Percentiles rank a stretch among this genome's conserved stretches.
These are phyloP conservation scores for Ammodytes dubius DNA, from an alignment of 2,113 vertebrate species.

Conservation along the genomic window DNA sequence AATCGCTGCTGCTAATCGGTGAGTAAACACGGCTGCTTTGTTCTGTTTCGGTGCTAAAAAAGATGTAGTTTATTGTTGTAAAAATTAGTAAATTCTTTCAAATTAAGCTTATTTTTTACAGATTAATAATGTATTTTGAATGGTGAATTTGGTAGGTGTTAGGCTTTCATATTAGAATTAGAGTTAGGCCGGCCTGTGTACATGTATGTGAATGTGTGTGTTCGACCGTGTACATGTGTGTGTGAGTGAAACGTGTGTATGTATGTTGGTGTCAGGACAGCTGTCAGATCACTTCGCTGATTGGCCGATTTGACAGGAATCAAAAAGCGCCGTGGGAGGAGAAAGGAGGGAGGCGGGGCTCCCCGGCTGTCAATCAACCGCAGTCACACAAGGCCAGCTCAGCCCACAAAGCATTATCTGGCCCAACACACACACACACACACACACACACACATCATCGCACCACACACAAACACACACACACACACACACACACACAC, in stretches of 20 bases:
- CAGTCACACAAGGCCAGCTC: slow-evolving; percentile 68
- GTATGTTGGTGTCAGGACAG: slow-evolving; percentile 44
- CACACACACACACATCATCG: slow-evolving; percentile 46
- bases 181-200: slow-evolving; percentile 6
- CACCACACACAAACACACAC: too few species aligned
- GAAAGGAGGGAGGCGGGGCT: slow-evolving; percentile 77
- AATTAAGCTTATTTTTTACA: neutral
- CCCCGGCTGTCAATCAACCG: slow-evolving; percentile 89
- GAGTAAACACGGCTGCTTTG: slow-evolving; percentile 77
- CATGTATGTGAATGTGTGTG: slow-evolving; percentile 15
- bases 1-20: slow-evolving; percentile 83
- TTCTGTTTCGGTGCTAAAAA: slow-evolving; percentile 1
- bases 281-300: slow-evolving; percentile 85
- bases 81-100: neutral
- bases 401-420: slow-evolving; percentile 82
- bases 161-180: neutral
- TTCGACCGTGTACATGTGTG: slow-evolving; percentile 48
- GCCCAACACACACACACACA: slow-evolving; percentile 41
- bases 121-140: neutral
- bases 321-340: slow-evolving; percentile 82
- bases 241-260: slow-evolving; percentile 2
- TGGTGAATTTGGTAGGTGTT: neutral
- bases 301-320: slow-evolving; percentile 87
- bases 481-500: slow-evolving; percentile 43
- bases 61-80: neutral